Evolutionary conservation across 1,140 invertebrate genomes (phyloP).

Genomic region (Archivesica marissinica): DNA sequence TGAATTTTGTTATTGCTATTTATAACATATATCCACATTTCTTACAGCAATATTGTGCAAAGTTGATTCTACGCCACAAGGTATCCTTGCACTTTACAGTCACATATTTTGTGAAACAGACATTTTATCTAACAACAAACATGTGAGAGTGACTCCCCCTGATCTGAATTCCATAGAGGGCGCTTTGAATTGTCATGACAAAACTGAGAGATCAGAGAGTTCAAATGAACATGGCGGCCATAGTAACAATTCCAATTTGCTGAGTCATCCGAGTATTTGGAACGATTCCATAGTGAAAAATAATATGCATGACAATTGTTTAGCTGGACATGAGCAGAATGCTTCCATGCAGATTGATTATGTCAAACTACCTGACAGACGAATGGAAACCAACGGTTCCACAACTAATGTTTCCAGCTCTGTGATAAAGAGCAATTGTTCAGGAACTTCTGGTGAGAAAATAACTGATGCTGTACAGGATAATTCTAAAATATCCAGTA

Average conservation of each 20-base stretch:
- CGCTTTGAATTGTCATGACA: not conserved
- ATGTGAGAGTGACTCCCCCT: not conserved
- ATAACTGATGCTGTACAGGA: too few species aligned
- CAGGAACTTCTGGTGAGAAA: too few species aligned
- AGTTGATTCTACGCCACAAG: not conserved
- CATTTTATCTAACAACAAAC: not conserved
- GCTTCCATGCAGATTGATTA: too few species aligned
- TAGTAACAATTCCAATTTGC: not conserved
- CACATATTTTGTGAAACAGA: not conserved
- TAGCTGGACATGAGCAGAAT: too few species aligned
- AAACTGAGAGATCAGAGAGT: not conserved
- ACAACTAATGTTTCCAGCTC: too few species aligned
- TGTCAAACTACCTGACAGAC: too few species aligned
- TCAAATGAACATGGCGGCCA: not conserved
- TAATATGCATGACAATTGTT: too few species aligned
- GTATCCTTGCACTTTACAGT: not conserved
- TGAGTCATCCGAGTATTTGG: not conserved
- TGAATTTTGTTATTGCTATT: not conserved
- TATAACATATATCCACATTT: not conserved
- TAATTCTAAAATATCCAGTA: too few species aligned
- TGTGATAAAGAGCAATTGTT: too few species aligned
- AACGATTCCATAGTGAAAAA: not conserved
- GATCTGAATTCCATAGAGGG: not conserved
- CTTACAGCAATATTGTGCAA: slow-evolving; percentile 1
- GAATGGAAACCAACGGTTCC: too few species aligned